Evolutionary conservation across 2,888 invertebrate species (phyloP), one percentile per base, ranked within the genome.

Genomic region (Heliconius charithonia): DNA sequence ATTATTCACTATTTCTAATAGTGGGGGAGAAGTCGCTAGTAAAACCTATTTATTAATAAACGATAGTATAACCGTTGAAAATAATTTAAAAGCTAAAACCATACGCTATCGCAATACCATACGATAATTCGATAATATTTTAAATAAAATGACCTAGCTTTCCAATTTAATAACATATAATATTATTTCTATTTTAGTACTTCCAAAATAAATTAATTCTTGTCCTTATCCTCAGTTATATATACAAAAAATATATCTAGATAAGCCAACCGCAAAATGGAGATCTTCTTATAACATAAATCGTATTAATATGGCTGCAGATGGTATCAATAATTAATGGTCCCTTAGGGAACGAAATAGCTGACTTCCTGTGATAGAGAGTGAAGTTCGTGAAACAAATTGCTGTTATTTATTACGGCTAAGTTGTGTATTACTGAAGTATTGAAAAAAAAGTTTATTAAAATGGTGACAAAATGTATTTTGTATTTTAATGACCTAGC

Each of bases 241-340:
- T 22, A 59, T n/a, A 59, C 66, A 12, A 37, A 32, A 29, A 72
- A 72, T 37, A n/a, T 51, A 51, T 22, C 51, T 59, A 45, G 63
- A 56, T 63, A 45, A 25, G 25, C n/a, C 63, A 41, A 16, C 41
- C 37, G 56, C n/a, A 9, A 56, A 77, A 41, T 56, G 22, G 13
- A 6, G 32, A 19, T 37, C 19, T 72, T 65, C 25, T 66, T 32
- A 32, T 66, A 13, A 72, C 65, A 72, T 77, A 77, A 71, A 72
- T 77, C 77, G 63, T 71, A 66, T 75, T 76, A 76, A 74, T 79
- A 79, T 74, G 63, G 56, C 59, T 75, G 16, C 63, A 77, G 70
- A 80, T 77, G 59, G 70, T 75, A 75, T 77, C 77, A 75, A 77
- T 77, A 59, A 77, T 71, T 65, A 70, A 77, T 66, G 75, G 37